A percentile compares a stretch with the other conserved stretches of the same genome.
phyloP scores from a whole-genome alignment of 1,140 invertebrate genomes.

The Neodiprion lecontei region DNA sequence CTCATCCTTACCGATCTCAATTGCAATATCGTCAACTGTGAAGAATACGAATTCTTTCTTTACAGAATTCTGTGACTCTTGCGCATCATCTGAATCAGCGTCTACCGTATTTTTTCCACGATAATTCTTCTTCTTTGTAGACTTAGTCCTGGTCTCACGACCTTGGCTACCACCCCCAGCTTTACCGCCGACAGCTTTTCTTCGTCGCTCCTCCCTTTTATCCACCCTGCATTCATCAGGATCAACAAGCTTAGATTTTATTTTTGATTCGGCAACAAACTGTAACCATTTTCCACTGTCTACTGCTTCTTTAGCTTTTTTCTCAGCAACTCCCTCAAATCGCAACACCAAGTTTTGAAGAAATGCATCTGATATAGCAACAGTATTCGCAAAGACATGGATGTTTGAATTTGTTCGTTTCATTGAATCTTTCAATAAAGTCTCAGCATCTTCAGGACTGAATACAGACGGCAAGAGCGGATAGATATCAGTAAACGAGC shows the following conservation, averaged over 20 bases:
- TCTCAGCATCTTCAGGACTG: conserved; percentile 75
- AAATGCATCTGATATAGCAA: conserved; percentile 61
- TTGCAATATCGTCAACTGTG: conserved; percentile 71
- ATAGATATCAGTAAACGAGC: conserved; percentile 81
- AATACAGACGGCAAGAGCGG: conserved; percentile 82
- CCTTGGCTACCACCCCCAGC: conserved; percentile 90
- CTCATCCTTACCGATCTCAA: conserved; percentile 68
- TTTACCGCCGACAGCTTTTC: conserved; percentile 87
- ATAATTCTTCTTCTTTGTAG: conserved; percentile 81
- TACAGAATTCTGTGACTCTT: conserved; percentile 31
- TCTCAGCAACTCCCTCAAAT: conserved; percentile 73
- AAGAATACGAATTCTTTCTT: conserved; percentile 71
- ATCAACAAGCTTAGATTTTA: conserved; percentile 54
- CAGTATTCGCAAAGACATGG: conserved; percentile 48
- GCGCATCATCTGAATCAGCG: conserved; percentile 70
- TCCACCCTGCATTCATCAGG: conserved; percentile 70
- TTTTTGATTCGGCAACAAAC: conserved; percentile 51
- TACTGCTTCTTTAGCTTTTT: conserved; percentile 77
- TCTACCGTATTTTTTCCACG: conserved; percentile 57
- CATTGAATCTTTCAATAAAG: conserved; percentile 72
- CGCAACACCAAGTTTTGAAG: conserved; percentile 73
- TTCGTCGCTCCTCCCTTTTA: conserved; percentile 85
- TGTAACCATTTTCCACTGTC: conserved; percentile 68
- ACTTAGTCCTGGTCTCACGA: conserved; percentile 94
- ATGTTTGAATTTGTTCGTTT: conserved; percentile 57